Base-by-base conservation (phyloP, 2,888 invertebrate species). In the Prenolepis imparis region DNA sequence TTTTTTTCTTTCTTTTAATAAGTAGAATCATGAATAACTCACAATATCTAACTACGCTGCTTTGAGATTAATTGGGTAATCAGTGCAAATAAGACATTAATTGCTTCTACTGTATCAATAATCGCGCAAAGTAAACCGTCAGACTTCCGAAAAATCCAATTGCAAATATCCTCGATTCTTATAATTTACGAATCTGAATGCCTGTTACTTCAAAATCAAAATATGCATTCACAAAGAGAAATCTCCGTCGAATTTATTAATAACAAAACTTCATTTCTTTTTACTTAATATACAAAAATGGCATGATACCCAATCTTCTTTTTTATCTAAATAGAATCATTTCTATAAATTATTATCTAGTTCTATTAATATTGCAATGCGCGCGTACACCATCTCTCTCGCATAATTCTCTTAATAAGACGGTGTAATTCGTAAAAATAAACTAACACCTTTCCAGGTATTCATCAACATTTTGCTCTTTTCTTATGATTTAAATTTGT, bases 11-110 rank as follows among this genome's bases (percentile, higher is more conserved):
- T 15, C 82, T 89, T 89, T 89, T 61, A 39, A 92, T 91, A 90
- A 91, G 88, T 90, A 90, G 86, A 90, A 90, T 91, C 89, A 90
- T 90, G 91, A 92, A 90, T 92, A 92, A 92, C 88, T 90, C 92
- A 91, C 91, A 90, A 91, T 89, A 90, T 89, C 90, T 88, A 92
- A 89, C 90, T 91, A 91, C 86, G 82, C 82, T 88, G 81, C 84
- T 88, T 88, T 87, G 87, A 91, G 87, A 91, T 89, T 87, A 90
- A 91, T 90, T 88, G 85, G 84, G 83, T 86, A 78, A 90, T 91
- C 86, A 80, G 90, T 91, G 90, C 87, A 92, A 92, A 90, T 88
- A 86, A 91, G 88, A 91, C 86, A 88, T 84, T 84, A 91, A 88
- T 86, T 90, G 87, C 87, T 87, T 82, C 84, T 88, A 88, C 63